These are phyloP conservation scores for Amphipoea oculea DNA, from an alignment of 2,888 invertebrate genomes.

Conservation along the genomic window DNA sequence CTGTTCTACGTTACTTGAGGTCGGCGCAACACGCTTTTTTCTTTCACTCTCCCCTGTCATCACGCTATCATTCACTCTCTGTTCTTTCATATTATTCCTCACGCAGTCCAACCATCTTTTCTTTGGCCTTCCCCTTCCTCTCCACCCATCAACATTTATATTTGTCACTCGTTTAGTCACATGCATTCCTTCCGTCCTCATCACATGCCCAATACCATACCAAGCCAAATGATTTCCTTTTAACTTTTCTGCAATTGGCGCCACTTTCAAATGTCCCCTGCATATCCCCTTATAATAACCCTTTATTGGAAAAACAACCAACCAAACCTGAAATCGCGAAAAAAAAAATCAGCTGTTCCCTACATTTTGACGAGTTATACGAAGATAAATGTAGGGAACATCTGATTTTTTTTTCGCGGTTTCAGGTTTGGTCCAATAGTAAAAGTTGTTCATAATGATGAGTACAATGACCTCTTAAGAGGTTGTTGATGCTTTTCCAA, in stretches of 20 bases:
- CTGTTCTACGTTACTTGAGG: background rate
- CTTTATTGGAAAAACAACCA: too few species aligned
- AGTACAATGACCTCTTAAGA: too few species aligned
- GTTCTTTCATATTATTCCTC: background rate
- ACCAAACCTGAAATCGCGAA: too few species aligned
- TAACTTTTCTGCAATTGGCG: background rate
- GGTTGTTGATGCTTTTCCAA: too few species aligned
- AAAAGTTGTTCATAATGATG: too few species aligned
- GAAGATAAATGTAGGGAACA: too few species aligned
- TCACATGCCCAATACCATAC: too few species aligned
- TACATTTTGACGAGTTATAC: too few species aligned
- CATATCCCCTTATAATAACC: too few species aligned
- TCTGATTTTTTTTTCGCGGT: too few species aligned
- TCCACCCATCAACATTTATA: background rate
- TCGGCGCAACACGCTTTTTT: background rate
- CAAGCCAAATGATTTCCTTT: background rate
- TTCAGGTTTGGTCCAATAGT: too few species aligned
- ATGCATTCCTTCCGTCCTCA: background rate
- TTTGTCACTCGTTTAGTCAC: background rate
- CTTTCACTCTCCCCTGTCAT: background rate
- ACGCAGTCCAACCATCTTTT: background rate
- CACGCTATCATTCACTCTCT: background rate
- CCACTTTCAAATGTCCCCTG: background rate
- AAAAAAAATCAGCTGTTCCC: too few species aligned
- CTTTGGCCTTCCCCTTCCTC: background rate